Conservation (phyloP, 2,888 invertebrate genomes). For the Loripinus fragilis region DNA sequence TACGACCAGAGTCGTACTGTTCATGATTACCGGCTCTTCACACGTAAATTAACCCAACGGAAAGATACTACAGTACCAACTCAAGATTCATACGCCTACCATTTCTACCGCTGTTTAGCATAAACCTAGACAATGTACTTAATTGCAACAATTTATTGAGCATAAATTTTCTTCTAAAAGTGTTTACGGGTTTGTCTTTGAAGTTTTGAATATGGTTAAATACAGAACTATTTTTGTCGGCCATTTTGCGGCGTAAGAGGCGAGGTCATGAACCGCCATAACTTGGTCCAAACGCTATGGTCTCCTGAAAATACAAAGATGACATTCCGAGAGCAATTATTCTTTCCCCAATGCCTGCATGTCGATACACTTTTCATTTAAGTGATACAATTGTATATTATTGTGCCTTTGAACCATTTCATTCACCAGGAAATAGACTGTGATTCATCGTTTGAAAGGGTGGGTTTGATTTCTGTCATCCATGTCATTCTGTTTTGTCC, state of each 20-base stretch:
- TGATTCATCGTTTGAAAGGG: slow-evolving; percentile 17
- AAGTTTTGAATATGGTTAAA: no score
- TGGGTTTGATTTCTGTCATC: slow-evolving; percentile 31
- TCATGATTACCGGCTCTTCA: no score
- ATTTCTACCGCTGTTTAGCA: no score
- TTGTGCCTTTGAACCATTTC: background rate
- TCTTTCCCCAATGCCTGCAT: background rate
- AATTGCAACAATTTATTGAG: no score
- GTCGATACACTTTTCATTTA: background rate
- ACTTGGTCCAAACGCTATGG: slow-evolving; percentile 10
- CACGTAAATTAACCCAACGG: no score
- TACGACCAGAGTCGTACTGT: no score
- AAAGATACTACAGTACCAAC: no score
- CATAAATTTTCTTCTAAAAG: no score
- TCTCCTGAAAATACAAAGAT: background rate
- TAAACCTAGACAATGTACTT: no score
- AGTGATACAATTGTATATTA: background rate
- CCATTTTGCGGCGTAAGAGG: slow-evolving; percentile 68
- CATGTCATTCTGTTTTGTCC: background rate
- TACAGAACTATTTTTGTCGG: slow-evolving; percentile 55
- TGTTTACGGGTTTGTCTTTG: no score
- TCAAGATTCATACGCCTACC: no score
- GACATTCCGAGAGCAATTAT: background rate
- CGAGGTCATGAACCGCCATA: slow-evolving; percentile 65
- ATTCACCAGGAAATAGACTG: background rate